phyloP scores from a whole-genome alignment of 2,113 vertebrate genomes.

The Crypturellus undulatus region DNA sequence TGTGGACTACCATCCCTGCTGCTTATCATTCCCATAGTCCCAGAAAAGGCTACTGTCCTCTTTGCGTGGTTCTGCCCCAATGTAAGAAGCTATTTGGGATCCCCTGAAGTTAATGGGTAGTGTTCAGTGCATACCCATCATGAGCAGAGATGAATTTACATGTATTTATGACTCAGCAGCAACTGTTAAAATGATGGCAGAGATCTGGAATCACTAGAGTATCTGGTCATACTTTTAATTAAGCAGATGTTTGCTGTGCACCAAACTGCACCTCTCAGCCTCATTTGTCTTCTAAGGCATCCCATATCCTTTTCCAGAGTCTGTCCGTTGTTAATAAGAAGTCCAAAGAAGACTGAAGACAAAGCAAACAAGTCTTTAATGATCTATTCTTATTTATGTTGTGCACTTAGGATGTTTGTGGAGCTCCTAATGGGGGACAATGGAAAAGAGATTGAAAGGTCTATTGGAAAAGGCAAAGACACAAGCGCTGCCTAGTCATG shows the following conservation, averaged over 20 bases:
- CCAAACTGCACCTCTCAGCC: neutral
- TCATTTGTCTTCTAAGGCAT: neutral
- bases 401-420: neutral
- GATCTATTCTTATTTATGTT: neutral
- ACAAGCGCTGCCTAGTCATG: neutral
- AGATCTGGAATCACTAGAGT: neutral
- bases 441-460: no score
- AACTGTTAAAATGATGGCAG: neutral
- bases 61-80: neutral
- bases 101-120: neutral
- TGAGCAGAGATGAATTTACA: neutral
- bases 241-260: neutral
- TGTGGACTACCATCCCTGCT: neutral
- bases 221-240: constrained; percentile 24
- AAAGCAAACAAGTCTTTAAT: neutral
- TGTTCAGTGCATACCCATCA: neutral
- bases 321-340: neutral
- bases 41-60: neutral
- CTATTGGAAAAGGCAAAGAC: neutral
- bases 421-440: neutral
- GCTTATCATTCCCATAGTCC: neutral
- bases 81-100: neutral
- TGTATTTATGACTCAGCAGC: neutral
- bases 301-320: neutral
- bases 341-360: neutral